A percentile compares a stretch with the other conserved stretches of the same genome.
phyloP scores from a whole-genome alignment of 2,888 invertebrate genomes.

The Harpalus rubripes region DNA sequence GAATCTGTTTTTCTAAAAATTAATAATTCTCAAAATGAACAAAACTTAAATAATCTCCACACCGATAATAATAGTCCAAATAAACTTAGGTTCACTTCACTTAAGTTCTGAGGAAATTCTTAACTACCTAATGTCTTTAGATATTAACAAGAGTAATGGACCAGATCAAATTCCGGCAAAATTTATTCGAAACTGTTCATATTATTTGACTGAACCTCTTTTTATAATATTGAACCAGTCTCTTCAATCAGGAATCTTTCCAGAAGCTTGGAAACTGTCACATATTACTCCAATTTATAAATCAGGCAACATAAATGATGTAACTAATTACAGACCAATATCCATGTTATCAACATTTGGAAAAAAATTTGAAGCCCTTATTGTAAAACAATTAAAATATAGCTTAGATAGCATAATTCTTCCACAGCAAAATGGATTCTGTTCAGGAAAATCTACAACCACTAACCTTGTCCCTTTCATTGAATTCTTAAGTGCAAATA shows the following conservation, averaged over 20 bases:
- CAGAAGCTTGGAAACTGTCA: not conserved
- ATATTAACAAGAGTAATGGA: slow-evolving; percentile 1
- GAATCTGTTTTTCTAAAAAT: slow-evolving; percentile 8
- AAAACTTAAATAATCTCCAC: too few species aligned
- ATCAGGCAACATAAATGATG: slow-evolving; percentile 10
- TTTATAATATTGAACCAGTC: slow-evolving; percentile 24
- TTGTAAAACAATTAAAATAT: too few species aligned
- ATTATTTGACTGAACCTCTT: not conserved
- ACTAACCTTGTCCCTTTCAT: too few species aligned
- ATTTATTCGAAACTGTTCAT: slow-evolving; percentile 17
- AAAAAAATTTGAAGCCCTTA: too few species aligned
- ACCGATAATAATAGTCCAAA: too few species aligned
- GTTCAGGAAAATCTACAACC: too few species aligned
- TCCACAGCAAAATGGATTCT: too few species aligned
- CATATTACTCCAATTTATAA: slow-evolving; percentile 4
- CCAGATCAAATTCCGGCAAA: slow-evolving; percentile 8
- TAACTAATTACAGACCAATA: slow-evolving; percentile 8
- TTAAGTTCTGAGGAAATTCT: not conserved
- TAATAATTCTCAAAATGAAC: not conserved
- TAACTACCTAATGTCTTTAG: not conserved
- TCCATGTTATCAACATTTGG: slow-evolving; percentile 13
- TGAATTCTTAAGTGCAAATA: too few species aligned
- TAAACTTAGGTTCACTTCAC: too few species aligned
- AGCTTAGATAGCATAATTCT: too few species aligned
- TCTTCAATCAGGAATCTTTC: not conserved